A percentile compares a stretch with the other conserved stretches of the same genome.
phyloP scores from a whole-genome alignment of 2,888 invertebrate genomes.

The Schrankia costaestrigalis region DNA sequence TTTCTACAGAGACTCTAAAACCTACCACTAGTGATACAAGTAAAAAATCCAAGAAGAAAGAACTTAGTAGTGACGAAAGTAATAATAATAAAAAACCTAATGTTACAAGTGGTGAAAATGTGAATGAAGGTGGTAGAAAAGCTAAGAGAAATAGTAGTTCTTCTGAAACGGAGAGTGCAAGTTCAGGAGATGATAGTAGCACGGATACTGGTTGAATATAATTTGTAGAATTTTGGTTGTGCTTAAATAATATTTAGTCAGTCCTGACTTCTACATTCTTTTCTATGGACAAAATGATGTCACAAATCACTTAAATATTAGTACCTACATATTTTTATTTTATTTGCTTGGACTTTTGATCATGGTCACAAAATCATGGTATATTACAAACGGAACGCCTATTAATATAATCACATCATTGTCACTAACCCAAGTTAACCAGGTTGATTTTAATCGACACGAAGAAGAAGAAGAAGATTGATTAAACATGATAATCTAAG shows the following conservation, averaged over 20 bases:
- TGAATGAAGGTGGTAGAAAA: conserved; percentile 34
- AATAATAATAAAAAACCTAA: conserved; percentile 59
- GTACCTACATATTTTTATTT: too few relatives aligned
- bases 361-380: too few relatives aligned
- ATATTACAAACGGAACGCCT: too few relatives aligned
- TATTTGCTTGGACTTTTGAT: too few relatives aligned
- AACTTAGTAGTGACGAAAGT: conserved; percentile 32
- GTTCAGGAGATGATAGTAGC: conserved; percentile 84
- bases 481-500: too few relatives aligned
- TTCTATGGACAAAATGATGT: not conserved
- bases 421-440: too few relatives aligned
- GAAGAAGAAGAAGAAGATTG: too few relatives aligned
- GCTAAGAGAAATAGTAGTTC: conserved; percentile 71
- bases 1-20: conserved; percentile 71
- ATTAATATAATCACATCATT: too few relatives aligned
- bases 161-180: conserved; percentile 82
- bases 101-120: conserved; percentile 39
- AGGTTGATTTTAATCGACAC: too few relatives aligned
- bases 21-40: conserved; percentile 54
- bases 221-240: not conserved
- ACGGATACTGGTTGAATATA: conserved; percentile 78
- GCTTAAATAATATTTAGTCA: not conserved
- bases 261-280: not conserved
- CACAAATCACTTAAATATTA: too few relatives aligned
- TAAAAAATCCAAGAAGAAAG: conserved; percentile 54